Percentiles rank a stretch among this genome's conserved stretches.
Conservation (phyloP, 2,888 invertebrate species). For the Drosophila flavopinicola region DNA sequence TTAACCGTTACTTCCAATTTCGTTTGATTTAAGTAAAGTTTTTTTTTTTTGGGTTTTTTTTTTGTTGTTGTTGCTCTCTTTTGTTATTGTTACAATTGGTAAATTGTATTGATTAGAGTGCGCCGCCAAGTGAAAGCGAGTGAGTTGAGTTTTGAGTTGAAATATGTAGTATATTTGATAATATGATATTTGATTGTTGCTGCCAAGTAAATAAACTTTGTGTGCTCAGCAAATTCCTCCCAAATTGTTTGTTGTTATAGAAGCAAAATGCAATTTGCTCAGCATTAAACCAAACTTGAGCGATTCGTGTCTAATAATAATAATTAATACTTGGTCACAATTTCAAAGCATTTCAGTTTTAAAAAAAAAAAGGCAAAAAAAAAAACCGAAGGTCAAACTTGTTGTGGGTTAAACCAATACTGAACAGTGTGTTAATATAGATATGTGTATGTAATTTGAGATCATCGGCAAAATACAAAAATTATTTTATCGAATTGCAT, state of each 20-base stretch:
- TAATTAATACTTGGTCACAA: background rate
- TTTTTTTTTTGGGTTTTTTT: background rate
- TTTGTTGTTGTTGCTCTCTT: too few relatives aligned
- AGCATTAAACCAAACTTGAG: background rate
- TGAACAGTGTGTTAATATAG: too few relatives aligned
- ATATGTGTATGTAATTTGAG: too few relatives aligned
- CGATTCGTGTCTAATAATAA: background rate
- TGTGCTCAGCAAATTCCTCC: background rate
- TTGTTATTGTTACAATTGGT: conserved; percentile 11
- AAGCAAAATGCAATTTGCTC: background rate
- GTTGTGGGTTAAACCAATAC: background rate
- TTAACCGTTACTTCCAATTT: conserved; percentile 14
- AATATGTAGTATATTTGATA: background rate
- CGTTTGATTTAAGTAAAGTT: background rate
- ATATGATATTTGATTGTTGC: background rate
- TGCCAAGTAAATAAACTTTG: background rate
- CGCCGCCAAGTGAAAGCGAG: conserved; percentile 62
- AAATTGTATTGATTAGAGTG: conserved; percentile 49
- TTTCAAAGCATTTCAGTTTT: too few relatives aligned
- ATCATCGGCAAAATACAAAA: too few relatives aligned
- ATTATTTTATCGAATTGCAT: conserved; percentile 4
- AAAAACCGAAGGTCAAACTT: background rate
- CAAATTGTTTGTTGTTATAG: background rate
- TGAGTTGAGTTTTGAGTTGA: conserved; percentile 24
- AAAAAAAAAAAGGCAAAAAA: background rate